These are phyloP conservation scores for Luehdorfia chinensis DNA, from an alignment of 1,140 invertebrate species.

Conservation along the genomic window DNA sequence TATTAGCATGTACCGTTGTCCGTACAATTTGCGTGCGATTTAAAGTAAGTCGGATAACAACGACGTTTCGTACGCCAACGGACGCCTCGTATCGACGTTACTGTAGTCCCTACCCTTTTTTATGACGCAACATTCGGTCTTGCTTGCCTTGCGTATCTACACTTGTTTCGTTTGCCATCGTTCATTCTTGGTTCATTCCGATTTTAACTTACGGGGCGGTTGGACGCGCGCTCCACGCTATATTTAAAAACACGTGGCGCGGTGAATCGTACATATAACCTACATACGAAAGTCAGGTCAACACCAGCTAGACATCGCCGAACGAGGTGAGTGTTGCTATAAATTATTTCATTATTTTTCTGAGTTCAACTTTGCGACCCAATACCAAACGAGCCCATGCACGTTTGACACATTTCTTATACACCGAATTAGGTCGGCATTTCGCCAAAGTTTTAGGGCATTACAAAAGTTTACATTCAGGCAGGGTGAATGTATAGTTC, in stretches of 20 bases:
- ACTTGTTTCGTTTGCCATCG: conserved; percentile 18
- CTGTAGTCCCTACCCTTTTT: conserved; percentile 10
- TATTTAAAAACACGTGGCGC: conserved; percentile 55
- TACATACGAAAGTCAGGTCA: conserved; percentile 23
- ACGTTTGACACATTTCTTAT: too few species aligned
- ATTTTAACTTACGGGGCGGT: conserved; percentile 37
- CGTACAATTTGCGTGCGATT: background rate
- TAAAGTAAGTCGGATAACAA: conserved; percentile 3
- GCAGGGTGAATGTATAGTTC: too few species aligned
- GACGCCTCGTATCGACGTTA: conserved; percentile 14
- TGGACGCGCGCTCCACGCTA: conserved; percentile 33
- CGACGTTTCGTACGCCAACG: conserved; percentile 7
- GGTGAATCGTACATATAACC: conserved; percentile 40
- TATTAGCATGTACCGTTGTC: background rate
- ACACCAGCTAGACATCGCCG: conserved; percentile 1
- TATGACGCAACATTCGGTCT: conserved; percentile 26
- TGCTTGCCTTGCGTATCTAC: conserved; percentile 28
- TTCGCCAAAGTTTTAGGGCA: too few species aligned
- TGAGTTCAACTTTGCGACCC: too few species aligned
- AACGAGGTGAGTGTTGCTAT: conserved; percentile 2
- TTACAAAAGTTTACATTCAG: too few species aligned
- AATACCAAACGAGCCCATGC: too few species aligned
- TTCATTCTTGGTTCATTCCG: conserved; percentile 37
- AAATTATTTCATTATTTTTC: too few species aligned
- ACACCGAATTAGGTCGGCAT: too few species aligned